Conservation (phyloP, 2,888 invertebrate species). For the Spodoptera exigua region DNA sequence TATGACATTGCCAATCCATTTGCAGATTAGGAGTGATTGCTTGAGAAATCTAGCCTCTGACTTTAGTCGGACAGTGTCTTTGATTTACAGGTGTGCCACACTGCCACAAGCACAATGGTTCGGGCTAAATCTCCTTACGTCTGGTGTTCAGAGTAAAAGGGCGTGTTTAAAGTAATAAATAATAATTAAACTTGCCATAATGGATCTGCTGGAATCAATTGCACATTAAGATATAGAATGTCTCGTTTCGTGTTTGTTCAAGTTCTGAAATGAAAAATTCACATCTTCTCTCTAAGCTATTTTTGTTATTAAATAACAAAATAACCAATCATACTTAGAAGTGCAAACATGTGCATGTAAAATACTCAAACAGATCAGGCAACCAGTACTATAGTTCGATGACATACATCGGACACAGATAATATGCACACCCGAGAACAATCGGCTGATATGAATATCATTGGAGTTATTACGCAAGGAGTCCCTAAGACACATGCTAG, state of each 20-base stretch:
- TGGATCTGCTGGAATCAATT: no score
- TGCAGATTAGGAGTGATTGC: constrained; percentile 21
- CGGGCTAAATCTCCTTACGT: no score
- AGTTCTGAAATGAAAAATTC: no score
- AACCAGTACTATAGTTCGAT: constrained; percentile 54
- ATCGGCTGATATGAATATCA: constrained; percentile 58
- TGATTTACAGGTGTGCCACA: not conserved
- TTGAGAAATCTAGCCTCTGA: constrained; percentile 1
- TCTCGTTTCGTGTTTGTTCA: no score
- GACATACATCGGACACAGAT: constrained; percentile 50
- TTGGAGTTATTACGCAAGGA: constrained; percentile 60
- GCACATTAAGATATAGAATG: no score
- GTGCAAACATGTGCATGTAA: constrained; percentile 3
- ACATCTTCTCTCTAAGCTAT: no score
- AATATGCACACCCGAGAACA: constrained; percentile 55
- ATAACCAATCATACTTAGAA: no score
- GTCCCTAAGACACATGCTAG: constrained; percentile 45
- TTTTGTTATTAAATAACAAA: no score
- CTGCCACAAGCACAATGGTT: not conserved
- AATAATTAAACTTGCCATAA: no score
- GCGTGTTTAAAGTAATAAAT: no score
- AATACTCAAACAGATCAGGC: constrained; percentile 51
- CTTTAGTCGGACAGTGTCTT: not conserved
- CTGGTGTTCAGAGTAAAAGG: no score
- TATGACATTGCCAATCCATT: constrained; percentile 37